Percentiles rank a stretch among this genome's conserved stretches.
phyloP scores from a whole-genome alignment of 2,888 invertebrate genomes.

The Orthosia gracilis region DNA sequence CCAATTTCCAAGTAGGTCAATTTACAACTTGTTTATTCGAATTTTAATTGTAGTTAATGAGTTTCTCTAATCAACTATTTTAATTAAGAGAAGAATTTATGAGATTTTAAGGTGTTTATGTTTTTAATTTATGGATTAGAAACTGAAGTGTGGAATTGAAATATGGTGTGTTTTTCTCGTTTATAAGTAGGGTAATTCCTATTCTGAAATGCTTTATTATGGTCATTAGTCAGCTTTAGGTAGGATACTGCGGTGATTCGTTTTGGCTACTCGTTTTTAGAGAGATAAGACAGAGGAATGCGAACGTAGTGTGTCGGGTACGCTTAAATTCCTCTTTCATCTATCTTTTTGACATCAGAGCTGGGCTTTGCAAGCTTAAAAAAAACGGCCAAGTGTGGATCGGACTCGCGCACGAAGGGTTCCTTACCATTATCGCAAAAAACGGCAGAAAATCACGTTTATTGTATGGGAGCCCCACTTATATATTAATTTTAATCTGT shows the following conservation, averaged over 20 bases:
- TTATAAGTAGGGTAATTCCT: neutral
- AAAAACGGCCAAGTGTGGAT: no score
- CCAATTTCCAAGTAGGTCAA: constrained; percentile 47
- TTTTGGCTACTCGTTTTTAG: neutral
- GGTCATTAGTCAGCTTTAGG: constrained; percentile 5
- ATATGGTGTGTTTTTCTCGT: neutral
- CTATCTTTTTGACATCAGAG: no score
- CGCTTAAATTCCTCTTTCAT: neutral
- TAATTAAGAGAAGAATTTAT: constrained; percentile 54
- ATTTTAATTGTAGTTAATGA: constrained; percentile 55
- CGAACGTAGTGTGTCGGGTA: no score
- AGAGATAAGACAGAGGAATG: no score
- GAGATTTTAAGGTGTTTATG: constrained; percentile 20
- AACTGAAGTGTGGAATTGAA: constrained; percentile 22
- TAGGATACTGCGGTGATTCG: neutral
- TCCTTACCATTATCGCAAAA: no score
- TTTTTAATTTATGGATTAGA: constrained; percentile 32
- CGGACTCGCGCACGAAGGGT: no score
- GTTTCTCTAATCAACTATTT: constrained; percentile 38
- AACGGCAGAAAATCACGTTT: no score
- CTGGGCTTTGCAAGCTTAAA: no score
- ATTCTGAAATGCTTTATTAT: constrained; percentile 24
- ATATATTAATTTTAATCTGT: no score
- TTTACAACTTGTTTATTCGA: constrained; percentile 60
- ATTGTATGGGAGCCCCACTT: no score